Percentiles rank a stretch among this genome's conserved stretches.
phyloP scores from a whole-genome alignment of 92 coral and sea anemone species.

The Zoanthus gigantus region DNA sequence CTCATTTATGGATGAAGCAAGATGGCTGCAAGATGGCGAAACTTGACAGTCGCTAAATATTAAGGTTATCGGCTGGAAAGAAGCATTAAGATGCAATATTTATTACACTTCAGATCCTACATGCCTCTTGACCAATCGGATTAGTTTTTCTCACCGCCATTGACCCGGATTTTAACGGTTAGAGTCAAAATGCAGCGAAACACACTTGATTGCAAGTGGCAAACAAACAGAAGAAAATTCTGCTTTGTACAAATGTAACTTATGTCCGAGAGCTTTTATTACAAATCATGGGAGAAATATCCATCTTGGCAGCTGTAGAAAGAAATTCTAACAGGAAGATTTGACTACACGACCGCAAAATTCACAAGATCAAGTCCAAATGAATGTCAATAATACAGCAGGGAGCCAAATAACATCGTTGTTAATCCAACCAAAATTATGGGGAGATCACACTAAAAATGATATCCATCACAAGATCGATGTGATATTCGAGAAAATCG shows the following conservation, averaged over 20 bases:
- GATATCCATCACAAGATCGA: not conserved
- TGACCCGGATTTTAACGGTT: no score
- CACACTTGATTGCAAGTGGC: no score
- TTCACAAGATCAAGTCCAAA: not conserved
- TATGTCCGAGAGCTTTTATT: not conserved
- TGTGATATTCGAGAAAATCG: not conserved
- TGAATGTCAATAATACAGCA: not conserved
- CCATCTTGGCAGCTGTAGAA: not conserved
- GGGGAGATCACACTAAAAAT: not conserved
- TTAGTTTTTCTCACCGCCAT: no score
- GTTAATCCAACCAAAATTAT: not conserved
- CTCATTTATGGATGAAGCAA: no score
- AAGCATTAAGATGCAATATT: no score
- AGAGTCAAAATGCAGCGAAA: no score
- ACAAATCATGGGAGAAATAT: not conserved
- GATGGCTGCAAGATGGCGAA: no score
- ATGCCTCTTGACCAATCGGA: no score
- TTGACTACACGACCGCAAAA: not conserved
- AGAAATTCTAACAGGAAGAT: not conserved
- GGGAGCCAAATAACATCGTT: not conserved
- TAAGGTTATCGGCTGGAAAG: no score
- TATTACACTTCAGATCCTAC: no score
- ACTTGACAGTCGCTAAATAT: no score
- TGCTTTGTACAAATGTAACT: not conserved
- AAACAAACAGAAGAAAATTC: not conserved